Evolutionary conservation across 2,113 vertebrate species (phyloP).

Genomic region (Halcyon malimbica): DNA sequence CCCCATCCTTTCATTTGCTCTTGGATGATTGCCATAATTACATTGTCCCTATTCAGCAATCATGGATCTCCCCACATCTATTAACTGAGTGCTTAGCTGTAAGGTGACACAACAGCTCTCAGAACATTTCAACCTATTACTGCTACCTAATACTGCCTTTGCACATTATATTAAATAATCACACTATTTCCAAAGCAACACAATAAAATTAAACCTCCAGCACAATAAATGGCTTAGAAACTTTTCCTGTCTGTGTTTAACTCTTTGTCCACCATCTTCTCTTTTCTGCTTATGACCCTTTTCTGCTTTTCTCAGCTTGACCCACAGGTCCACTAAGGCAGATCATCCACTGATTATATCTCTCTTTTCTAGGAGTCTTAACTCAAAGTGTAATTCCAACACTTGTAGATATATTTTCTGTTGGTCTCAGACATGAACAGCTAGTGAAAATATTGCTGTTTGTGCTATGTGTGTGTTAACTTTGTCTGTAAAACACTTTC

Average conservation of each 20-base stretch:
- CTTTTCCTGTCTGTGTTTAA: background rate
- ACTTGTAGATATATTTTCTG: background rate
- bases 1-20: background rate
- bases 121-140: background rate
- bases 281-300: background rate
- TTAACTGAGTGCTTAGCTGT: background rate
- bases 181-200: background rate
- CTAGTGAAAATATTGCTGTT: background rate
- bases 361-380: background rate
- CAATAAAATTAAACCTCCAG: background rate
- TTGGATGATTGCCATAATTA: constrained; percentile 9
- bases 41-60: background rate
- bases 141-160: background rate
- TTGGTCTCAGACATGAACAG: background rate
- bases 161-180: background rate
- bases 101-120: background rate
- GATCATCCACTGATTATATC: background rate
- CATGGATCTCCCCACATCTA: background rate
- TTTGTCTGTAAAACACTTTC: background rate
- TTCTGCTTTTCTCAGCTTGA: background rate
- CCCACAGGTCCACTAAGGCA: background rate
- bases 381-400: background rate
- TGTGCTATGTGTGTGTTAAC: background rate
- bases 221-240: background rate
- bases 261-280: background rate